phyloP scores from a whole-genome alignment of 2,888 invertebrate species.

The Ornithoptera priamus region DNA sequence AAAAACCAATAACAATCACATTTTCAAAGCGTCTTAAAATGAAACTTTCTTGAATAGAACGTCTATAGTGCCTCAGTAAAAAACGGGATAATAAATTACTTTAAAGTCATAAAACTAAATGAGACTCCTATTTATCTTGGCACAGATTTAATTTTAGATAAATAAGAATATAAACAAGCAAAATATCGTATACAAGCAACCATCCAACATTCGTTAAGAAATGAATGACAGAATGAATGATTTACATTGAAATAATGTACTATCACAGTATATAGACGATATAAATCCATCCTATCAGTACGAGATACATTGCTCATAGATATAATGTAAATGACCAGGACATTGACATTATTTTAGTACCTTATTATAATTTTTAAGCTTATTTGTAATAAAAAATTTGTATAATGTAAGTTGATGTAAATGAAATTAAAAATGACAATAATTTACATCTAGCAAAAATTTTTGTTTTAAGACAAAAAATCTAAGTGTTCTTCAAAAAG shows the following conservation, averaged over 20 bases:
- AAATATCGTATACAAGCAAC: slow-evolving; percentile 54
- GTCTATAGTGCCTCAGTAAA: slow-evolving; percentile 32
- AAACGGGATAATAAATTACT: slow-evolving; percentile 34
- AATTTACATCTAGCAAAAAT: no score
- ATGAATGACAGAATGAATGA: slow-evolving; percentile 43
- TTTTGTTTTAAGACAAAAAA: no score
- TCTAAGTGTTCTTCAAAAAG: no score
- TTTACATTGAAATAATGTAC: slow-evolving; percentile 1
- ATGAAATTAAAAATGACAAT: no score
- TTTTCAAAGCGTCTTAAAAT: slow-evolving; percentile 69
- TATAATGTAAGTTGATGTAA: no score
- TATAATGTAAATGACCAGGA: no score
- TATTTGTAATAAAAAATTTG: no score
- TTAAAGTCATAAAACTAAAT: slow-evolving; percentile 37
- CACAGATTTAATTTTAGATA: slow-evolving; percentile 40
- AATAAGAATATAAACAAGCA: slow-evolving; percentile 67
- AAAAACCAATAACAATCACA: slow-evolving; percentile 72
- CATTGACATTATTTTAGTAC: no score
- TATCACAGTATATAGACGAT: neutral
- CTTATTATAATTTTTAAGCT: no score
- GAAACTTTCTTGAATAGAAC: slow-evolving; percentile 47
- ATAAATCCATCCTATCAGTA: no score
- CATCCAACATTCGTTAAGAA: slow-evolving; percentile 64
- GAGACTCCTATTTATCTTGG: slow-evolving; percentile 42
- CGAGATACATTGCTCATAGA: no score